A percentile compares a stretch with the other conserved stretches of the same genome.
These are phyloP conservation scores for Manacus vitellinus DNA, from an alignment of 2,113 vertebrate species.

Conservation along the genomic window DNA sequence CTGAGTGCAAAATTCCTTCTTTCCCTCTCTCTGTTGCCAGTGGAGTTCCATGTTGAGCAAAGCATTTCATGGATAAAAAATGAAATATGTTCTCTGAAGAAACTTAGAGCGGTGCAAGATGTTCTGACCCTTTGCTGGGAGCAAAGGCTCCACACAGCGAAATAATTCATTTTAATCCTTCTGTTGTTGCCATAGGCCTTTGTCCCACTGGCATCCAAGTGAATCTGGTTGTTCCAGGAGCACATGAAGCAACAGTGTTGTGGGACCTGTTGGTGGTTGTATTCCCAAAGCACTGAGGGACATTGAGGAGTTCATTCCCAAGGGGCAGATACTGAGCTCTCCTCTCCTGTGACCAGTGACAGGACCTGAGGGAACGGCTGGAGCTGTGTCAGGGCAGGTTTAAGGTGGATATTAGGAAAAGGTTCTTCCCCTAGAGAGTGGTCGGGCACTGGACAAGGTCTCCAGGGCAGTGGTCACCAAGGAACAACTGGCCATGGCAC, in stretches of 20 bases:
- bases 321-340: background rate
- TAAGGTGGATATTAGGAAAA: fast-evolving
- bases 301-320: background rate
- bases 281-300: background rate
- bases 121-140: background rate
- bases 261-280: background rate
- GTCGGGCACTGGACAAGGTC: background rate
- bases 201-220: background rate
- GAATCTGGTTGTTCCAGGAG: background rate
- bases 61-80: background rate
- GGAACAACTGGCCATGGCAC: background rate
- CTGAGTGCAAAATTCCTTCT: conserved; percentile 32
- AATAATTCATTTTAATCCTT: background rate
- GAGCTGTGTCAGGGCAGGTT: background rate
- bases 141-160: background rate
- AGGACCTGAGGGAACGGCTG: fast-evolving
- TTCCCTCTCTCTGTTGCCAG: background rate
- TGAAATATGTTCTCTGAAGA: background rate
- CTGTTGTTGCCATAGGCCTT: background rate
- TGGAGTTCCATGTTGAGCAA: conserved; percentile 29
- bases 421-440: background rate
- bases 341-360: background rate
- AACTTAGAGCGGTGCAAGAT: background rate
- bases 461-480: background rate
- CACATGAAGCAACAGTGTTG: fast-evolving